Base-by-base conservation (phyloP, 2,797 vertebrate species). In the Poeciliopsis presidionis region DNA sequence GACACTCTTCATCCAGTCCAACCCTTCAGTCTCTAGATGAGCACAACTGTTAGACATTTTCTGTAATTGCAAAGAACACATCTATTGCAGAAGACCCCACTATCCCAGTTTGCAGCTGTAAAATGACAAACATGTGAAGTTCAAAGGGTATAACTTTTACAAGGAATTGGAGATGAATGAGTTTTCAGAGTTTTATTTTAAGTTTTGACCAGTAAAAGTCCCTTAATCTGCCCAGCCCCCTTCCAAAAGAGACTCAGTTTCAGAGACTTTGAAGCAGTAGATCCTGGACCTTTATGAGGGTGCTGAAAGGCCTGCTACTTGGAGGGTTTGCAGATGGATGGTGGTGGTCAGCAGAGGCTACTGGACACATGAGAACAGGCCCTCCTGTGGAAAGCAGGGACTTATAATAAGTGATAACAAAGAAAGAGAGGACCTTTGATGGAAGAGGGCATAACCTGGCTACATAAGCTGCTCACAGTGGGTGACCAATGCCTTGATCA, bases 351-450 rank as follows among this genome's bases (percentile, higher is more conserved):
- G 81, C 53, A 45, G 76, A 79, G 76, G 80, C 74, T 77, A 78
- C 85, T 71, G 82, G 83, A 81, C 75, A 77, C 79, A 75, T 81
- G 81, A 89, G 81, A 87, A 85, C 74, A 8, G 75, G 69, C 74
- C 69, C 78, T 87, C 79, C 81, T 84, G 76, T 85, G 79, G 77
- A 85, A 87, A 79, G 78, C 28, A 12, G 51, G 75, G 78, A 83
- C 73, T 89, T 93, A 91, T 94, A 90, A 93, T 85, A 90, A 91
- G 86, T 28, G 28, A 81, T 77, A 61, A 86, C 91, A 88, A 22
- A 20, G 33, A 88, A 55, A 74, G 83, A 74, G 13, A 84, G 75
- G 72, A 70, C 70, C 91, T 95, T 94, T 95, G 91, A 95, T 93
- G 90, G 73, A 85, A 79, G 41, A 85, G 89, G 88, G 78, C 84